These are phyloP conservation scores for Actenoides hombroni DNA, from an alignment of 2,113 vertebrate species.

Conservation along the genomic window DNA sequence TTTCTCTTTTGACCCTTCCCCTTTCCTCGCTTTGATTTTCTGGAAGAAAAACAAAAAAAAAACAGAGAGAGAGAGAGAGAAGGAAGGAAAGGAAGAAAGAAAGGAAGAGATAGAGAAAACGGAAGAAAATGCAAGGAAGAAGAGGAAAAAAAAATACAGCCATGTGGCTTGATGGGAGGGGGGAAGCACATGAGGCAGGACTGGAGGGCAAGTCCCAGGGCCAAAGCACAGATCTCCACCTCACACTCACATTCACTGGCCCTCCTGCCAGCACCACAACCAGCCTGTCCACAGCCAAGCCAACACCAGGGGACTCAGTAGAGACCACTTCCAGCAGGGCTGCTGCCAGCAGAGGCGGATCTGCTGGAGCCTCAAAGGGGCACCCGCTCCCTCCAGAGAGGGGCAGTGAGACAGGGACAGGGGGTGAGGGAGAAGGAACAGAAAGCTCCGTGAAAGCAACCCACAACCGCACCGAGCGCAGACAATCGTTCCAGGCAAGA, in stretches of 20 bases:
- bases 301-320: not conserved
- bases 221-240: constrained; percentile 5
- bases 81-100: constrained; percentile 38
- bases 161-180: constrained; percentile 53
- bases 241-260: not conserved
- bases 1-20: constrained; percentile 97
- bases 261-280: not conserved
- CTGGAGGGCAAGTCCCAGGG: not conserved
- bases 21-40: constrained; percentile 93
- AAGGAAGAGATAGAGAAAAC: constrained; percentile 28
- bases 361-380: not conserved
- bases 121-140: constrained; percentile 51
- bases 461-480: not conserved
- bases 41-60: constrained; percentile 83
- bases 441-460: constrained; percentile 31
- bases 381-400: not conserved
- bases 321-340: not conserved
- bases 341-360: not conserved
- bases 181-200: constrained; percentile 29
- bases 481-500: not conserved
- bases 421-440: not conserved
- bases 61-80: constrained; percentile 53
- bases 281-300: constrained; percentile 14
- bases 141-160: constrained; percentile 53
- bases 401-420: not conserved